Evolutionary conservation across 2,888 invertebrate species (phyloP), one percentile per base, ranked within the genome.

Genomic region (Mesoligia furuncula): DNA sequence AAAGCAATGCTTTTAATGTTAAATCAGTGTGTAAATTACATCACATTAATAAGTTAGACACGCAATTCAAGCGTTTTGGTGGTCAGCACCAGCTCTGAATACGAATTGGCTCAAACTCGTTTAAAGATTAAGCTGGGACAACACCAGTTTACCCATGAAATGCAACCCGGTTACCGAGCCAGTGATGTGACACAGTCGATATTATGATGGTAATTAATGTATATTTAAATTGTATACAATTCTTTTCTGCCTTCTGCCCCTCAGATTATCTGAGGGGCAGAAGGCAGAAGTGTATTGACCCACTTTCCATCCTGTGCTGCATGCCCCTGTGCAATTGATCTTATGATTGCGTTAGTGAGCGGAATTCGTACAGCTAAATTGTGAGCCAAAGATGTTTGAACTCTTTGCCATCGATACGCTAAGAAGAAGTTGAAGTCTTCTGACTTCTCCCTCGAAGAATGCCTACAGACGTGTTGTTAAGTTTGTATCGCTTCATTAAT

Each of bases 111-210:
- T 85, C 85, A 84, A 89, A 82, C 84, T 86, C 81, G 88, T 89
- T 88, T 88, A 86, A 79, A 93, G 93, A 92, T 93, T 93, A 94
- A 92, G 83, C 91, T 88, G 85, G 87, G 77, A 75, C 77, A 84
- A 83, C 84, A 85, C 81, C 89, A 90, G 91, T 91, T 93, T 91
- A 90, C 89, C 90, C 91, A 92, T 92, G 91, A 91, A 94, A 93
- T 91, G 92, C 89, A 88, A 88, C 90, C 89, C 91, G 92, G 92
- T 90, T 92, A 92, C 91, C 91, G 88, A 87, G 84, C 59, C 80
- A 87, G 85, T 83, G 88, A 73, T 70, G 87, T 20, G 75, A 68
- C 72, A 57, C 13, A 70, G 73, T 79, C 75, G 78, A 77, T 73
- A 69, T n/a, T 48, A 17, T 36, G 13, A 15, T 6, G 17, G 9